Percentiles rank a stretch among this genome's conserved stretches.
Conservation (phyloP, 2,113 vertebrate genomes). For the Protobothrops flavoviridis region DNA sequence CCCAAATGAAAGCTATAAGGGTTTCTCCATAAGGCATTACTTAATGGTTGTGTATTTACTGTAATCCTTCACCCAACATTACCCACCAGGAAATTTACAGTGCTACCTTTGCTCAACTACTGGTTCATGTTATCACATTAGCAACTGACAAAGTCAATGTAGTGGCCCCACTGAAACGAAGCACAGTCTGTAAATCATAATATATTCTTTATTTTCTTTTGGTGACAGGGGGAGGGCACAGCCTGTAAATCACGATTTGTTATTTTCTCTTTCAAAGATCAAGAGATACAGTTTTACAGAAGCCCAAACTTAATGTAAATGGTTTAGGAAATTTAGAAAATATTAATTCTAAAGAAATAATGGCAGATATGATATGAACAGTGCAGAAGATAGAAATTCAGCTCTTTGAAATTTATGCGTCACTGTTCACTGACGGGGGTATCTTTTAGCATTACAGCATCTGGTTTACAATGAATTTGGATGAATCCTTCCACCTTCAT, state of each 20-base stretch:
- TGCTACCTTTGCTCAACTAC: not conserved
- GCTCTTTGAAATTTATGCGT: conserved; percentile 60
- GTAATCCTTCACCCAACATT: not conserved
- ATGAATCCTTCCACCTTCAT: not conserved
- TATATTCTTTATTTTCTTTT: conserved; percentile 34
- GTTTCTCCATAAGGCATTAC: not conserved
- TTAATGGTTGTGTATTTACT: not conserved
- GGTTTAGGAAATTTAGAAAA: conserved; percentile 51
- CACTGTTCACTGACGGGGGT: conserved; percentile 59
- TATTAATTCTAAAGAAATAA: conserved; percentile 13
- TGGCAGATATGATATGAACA: conserved; percentile 15
- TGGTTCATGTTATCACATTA: conserved; percentile 4
- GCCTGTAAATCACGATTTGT: conserved; percentile 32
- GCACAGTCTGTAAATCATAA: conserved; percentile 32
- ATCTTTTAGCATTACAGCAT: conserved; percentile 61
- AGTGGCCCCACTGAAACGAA: conserved; percentile 14
- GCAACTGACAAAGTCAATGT: conserved; percentile 5
- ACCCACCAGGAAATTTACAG: not conserved
- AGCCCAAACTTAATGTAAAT: conserved; percentile 59
- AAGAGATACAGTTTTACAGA: conserved; percentile 53
- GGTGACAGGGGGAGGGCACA: not conserved
- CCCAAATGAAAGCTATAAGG: not conserved
- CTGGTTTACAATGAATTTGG: conserved; percentile 41
- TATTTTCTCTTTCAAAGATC: conserved; percentile 40
- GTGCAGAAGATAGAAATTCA: conserved; percentile 59